phyloP scores from a whole-genome alignment of 2,797 vertebrate species.

The Aeoliscus strigatus region DNA sequence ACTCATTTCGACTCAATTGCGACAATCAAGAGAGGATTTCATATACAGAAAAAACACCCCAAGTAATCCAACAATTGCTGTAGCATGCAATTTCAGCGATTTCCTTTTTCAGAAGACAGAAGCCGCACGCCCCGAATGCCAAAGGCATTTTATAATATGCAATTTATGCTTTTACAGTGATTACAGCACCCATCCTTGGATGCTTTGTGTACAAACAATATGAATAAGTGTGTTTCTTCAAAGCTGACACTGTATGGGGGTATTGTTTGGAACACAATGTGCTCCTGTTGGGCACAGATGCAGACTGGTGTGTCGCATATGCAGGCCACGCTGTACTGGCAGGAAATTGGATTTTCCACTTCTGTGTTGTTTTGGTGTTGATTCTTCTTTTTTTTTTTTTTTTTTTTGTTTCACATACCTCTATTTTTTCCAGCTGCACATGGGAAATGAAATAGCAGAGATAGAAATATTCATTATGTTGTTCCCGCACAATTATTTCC shows the following conservation, averaged over 20 bases:
- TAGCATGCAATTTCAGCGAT: constrained; percentile 57
- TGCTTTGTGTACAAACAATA: constrained; percentile 28
- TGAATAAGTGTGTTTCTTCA: constrained; percentile 18
- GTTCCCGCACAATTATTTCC: constrained; percentile 9
- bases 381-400: too few relatives aligned
- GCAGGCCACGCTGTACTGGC: constrained; percentile 22
- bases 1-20: too few relatives aligned
- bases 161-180: constrained; percentile 60
- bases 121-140: constrained; percentile 33
- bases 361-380: constrained; percentile 24
- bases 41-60: constrained; percentile 6
- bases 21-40: background rate
- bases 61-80: constrained; percentile 41
- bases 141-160: constrained; percentile 40
- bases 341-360: constrained; percentile 35
- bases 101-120: constrained; percentile 25
- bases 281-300: constrained; percentile 22
- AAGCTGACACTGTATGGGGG: constrained; percentile 16
- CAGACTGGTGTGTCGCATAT: constrained; percentile 9
- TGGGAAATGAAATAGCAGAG: constrained; percentile 1
- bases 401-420: too few relatives aligned
- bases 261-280: constrained; percentile 22
- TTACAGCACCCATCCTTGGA: constrained; percentile 30
- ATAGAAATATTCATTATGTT: constrained; percentile 14
- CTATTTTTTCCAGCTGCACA: background rate